A percentile compares a stretch with the other conserved stretches of the same genome.
phyloP scores from a whole-genome alignment of 1,140 invertebrate genomes.

The Chelonus insularis region DNA sequence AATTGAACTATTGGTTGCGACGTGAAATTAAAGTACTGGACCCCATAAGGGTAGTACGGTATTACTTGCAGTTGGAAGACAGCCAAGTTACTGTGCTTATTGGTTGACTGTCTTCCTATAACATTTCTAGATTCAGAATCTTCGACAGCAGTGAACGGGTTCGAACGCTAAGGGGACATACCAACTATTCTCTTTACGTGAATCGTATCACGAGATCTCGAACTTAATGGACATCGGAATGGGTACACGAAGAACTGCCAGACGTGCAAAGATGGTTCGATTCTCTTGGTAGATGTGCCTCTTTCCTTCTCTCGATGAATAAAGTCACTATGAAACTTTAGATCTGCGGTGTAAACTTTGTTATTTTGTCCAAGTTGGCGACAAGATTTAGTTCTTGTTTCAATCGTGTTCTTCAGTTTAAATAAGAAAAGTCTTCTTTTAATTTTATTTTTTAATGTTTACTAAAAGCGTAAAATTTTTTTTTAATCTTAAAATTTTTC shows the following conservation, averaged over 20 bases:
- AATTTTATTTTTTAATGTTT: too few species aligned
- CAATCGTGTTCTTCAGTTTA: neutral
- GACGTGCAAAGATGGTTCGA: neutral
- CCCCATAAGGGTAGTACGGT: slow-evolving; percentile 30
- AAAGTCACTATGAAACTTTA: neutral
- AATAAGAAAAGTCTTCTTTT: too few species aligned
- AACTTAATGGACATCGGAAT: slow-evolving; percentile 20
- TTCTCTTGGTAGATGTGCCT: neutral
- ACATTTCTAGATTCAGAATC: slow-evolving; percentile 9
- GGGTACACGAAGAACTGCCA: neutral
- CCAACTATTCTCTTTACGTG: slow-evolving; percentile 6
- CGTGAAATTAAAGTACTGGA: neutral
- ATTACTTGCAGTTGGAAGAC: slow-evolving; percentile 52
- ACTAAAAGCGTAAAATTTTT: neutral
- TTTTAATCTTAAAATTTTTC: neutral
- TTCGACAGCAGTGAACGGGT: neutral
- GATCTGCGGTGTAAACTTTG: neutral
- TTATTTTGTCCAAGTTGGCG: neutral
- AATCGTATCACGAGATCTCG: slow-evolving; percentile 8
- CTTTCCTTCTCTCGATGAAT: neutral
- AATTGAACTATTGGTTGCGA: neutral
- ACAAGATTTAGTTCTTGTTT: neutral
- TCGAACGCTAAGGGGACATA: neutral
- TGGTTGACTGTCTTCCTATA: slow-evolving; percentile 33
- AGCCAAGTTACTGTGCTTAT: slow-evolving; percentile 53